A percentile compares a stretch with the other conserved stretches of the same genome.
Evolutionary conservation across 2,888 invertebrate genomes (phyloP).

Genomic region (Deladenus siricidicola): DNA sequence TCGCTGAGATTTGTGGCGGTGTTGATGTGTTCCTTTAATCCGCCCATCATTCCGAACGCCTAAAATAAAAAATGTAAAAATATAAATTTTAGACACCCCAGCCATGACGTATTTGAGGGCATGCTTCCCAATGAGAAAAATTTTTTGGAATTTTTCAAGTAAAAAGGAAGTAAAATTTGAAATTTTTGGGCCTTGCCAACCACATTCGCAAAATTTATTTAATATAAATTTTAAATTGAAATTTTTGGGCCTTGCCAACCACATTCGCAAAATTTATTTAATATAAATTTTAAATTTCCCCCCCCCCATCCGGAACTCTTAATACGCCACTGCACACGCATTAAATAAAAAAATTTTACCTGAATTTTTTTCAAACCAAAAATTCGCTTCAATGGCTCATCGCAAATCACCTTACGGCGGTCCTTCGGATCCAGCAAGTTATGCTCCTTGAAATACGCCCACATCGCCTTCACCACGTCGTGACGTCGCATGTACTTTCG

Average conservation of each 20-base stretch:
- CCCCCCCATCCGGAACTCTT: too few species aligned
- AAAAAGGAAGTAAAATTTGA: too few species aligned
- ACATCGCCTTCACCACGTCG: conserved; percentile 39
- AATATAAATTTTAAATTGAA: too few species aligned
- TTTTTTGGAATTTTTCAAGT: neutral
- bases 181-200: too few species aligned
- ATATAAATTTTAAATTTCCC: neutral
- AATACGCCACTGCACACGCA: neutral
- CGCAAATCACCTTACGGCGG: conserved; percentile 26
- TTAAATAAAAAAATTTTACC: too few species aligned
- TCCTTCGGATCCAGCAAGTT: conserved; percentile 41
- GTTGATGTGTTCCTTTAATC: conserved; percentile 34
- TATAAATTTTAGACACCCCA: too few species aligned
- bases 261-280: neutral
- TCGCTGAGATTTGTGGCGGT: conserved; percentile 21
- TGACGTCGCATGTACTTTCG: conserved; percentile 28
- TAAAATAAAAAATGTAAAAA: conserved; percentile 10
- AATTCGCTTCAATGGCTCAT: conserved; percentile 17
- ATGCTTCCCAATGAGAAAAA: too few species aligned
- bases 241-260: neutral
- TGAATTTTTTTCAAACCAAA: conserved; percentile 16
- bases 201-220: too few species aligned
- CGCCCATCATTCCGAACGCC: conserved; percentile 39
- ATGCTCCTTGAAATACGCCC: conserved; percentile 40
- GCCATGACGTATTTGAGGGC: too few species aligned